Conservation (phyloP, 2,888 invertebrate species). For the Eupeodes luniger region DNA sequence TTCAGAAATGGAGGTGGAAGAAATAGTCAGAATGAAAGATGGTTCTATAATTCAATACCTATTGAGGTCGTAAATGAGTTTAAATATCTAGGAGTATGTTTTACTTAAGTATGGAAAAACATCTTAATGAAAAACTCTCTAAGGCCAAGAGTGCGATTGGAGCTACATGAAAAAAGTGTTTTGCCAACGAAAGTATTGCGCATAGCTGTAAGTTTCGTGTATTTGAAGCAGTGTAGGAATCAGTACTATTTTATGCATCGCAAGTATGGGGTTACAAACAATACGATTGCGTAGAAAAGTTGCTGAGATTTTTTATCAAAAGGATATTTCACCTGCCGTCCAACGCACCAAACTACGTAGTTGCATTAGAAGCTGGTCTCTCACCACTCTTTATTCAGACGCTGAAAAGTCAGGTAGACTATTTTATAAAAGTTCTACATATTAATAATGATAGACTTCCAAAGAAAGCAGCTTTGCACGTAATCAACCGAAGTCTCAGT, state of each 20-base stretch:
- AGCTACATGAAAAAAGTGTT: too few species aligned
- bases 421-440: too few species aligned
- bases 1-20: slow-evolving; percentile 15
- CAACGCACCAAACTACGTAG: too few species aligned
- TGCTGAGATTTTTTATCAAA: neutral
- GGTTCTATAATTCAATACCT: neutral
- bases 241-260: neutral
- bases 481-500: too few species aligned
- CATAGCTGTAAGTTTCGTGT: neutral
- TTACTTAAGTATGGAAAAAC: neutral
- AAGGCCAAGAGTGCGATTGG: neutral
- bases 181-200: too few species aligned
- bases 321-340: neutral
- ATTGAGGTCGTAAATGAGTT: slow-evolving; percentile 1
- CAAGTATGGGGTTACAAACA: neutral
- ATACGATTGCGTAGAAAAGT: neutral
- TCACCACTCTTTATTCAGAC: too few species aligned
- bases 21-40: neutral
- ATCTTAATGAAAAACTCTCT: neutral
- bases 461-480: too few species aligned
- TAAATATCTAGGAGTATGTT: neutral
- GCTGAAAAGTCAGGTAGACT: too few species aligned
- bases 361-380: too few species aligned
- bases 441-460: too few species aligned
- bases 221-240: neutral